Base-by-base conservation (phyloP, 2,888 invertebrate genomes). In the Parapristionchus giblindavisi region DNA sequence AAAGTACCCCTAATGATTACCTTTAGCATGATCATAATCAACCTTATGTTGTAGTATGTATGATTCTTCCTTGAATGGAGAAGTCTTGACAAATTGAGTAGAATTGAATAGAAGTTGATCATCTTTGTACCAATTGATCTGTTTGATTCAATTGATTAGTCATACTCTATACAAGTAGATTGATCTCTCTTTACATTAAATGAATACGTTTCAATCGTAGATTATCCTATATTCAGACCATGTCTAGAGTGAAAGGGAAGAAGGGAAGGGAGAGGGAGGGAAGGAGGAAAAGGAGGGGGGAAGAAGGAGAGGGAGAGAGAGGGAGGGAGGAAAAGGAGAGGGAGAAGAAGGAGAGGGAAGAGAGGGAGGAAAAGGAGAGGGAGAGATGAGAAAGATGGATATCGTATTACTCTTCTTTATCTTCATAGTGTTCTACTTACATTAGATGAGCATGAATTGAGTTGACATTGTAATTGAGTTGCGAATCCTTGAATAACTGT, bases 401-500 rank as follows among this genome's bases (percentile, higher is more conserved):
- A n/a, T n/a, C n/a, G n/a, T n/a, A n/a, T n/a, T n/a, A n/a, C n/a
- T n/a, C n/a, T n/a, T n/a, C n/a, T n/a, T n/a, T n/a, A n/a, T n/a
- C n/a, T n/a, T n/a, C n/a, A n/a, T n/a, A n/a, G 48, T 48, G 48
- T 21, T 48, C 48, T 48, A 70, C 71, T 71, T 27, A 71, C 71
- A 34, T 40, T 71, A 21, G 14, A n/a, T 40, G 81, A 80, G 72
- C 86, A 86, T 8, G 81, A 80, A 76, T 84, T 83, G 38, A 86
- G 75, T 27, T 84, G 79, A 75, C 86, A 86, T 65, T 86, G 84
- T 32, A 86, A 68, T 73, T 84, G 83, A 17, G 84, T 84, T 11
- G 86, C 83, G 72, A 87, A 87, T 29, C 87, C 87, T 73, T 84
- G 81, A 63, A 87, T 83, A 17, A 86, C 80, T 5, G 84, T 84